phyloP scores from a whole-genome alignment of 2,113 vertebrate genomes.

The Tyto alba region DNA sequence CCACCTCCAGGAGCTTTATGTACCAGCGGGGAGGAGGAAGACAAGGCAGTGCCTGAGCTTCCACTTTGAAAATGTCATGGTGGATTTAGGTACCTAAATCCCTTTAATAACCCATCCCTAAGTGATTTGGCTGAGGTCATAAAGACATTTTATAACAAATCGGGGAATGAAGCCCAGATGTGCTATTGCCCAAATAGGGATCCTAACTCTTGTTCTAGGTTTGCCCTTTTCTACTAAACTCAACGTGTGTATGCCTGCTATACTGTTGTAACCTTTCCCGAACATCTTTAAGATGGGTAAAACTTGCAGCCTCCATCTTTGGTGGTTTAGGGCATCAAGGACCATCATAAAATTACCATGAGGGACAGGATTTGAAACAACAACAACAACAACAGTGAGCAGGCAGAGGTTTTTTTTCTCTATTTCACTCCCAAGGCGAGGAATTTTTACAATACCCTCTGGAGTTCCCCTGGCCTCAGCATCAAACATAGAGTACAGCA shows the following conservation, averaged over 20 bases:
- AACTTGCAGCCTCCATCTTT: neutral
- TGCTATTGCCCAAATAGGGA: neutral
- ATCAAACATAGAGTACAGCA: conserved; percentile 57
- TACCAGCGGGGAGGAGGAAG: neutral
- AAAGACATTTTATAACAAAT: conserved; percentile 40
- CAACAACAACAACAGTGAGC: neutral
- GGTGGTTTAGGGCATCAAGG: neutral
- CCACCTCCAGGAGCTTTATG: neutral
- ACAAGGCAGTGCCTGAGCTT: conserved; percentile 19
- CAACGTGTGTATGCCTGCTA: neutral
- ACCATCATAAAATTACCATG: neutral
- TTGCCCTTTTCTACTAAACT: neutral
- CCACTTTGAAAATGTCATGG: conserved; percentile 62
- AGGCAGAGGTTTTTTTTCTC: neutral
- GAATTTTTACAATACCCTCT: conserved; percentile 67
- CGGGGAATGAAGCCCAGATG: conserved; percentile 55
- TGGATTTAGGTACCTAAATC: conserved; percentile 62
- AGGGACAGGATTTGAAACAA: conserved; percentile 18
- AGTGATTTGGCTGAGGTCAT: conserved; percentile 53
- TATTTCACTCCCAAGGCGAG: conserved; percentile 54
- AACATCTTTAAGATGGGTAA: neutral
- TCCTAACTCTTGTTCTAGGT: neutral
- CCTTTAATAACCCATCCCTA: conserved; percentile 52
- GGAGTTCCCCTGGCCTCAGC: conserved; percentile 67
- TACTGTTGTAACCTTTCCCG: neutral